A percentile compares a stretch with the other conserved stretches of the same genome.
Conservation (phyloP, 2,888 invertebrate species). For the Drosophila algonquin region DNA sequence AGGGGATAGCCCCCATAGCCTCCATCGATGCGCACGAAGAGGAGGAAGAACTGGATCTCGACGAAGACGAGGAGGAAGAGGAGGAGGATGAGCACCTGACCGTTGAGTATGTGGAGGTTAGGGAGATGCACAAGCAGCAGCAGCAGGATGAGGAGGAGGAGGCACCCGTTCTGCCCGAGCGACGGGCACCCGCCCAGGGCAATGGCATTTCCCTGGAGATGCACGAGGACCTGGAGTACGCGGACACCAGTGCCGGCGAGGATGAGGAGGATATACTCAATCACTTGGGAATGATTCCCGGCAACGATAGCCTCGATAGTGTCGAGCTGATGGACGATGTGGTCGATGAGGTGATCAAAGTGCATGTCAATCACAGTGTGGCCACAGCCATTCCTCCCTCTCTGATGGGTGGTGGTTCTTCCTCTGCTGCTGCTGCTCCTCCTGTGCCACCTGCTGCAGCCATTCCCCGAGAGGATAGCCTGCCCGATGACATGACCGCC, state of each 20-base stretch:
- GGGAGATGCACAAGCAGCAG: conserved; percentile 19
- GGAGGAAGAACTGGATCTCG: conserved; percentile 63
- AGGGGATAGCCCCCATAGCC: conserved; percentile 81
- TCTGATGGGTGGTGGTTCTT: neutral
- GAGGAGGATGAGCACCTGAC: conserved; percentile 58
- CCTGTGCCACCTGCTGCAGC: conserved; percentile 15
- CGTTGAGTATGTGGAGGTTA: conserved; percentile 55
- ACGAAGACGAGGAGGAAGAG: conserved; percentile 10
- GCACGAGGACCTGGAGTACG: conserved; percentile 86
- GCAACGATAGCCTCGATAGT: conserved; percentile 81
- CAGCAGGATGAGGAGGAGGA: conserved; percentile 30
- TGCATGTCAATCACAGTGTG: conserved; percentile 42
- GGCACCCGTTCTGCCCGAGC: conserved; percentile 64
- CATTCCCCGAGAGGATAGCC: conserved; percentile 79
- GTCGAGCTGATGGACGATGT: conserved; percentile 80
- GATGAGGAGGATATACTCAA: conserved; percentile 84
- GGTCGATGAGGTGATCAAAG: conserved; percentile 59
- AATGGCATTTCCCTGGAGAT: conserved; percentile 84
- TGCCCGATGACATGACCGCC: conserved; percentile 89
- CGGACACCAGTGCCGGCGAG: conserved; percentile 86
- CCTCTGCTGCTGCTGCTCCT: neutral
- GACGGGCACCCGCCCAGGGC: conserved; percentile 82
- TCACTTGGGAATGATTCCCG: conserved; percentile 77
- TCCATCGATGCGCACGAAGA: conserved; percentile 81
- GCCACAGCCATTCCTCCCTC: conserved; percentile 3